Evolutionary conservation across 2,888 invertebrate species (phyloP), one percentile per base, ranked within the genome.

Genomic region (Macrophya annulata): DNA sequence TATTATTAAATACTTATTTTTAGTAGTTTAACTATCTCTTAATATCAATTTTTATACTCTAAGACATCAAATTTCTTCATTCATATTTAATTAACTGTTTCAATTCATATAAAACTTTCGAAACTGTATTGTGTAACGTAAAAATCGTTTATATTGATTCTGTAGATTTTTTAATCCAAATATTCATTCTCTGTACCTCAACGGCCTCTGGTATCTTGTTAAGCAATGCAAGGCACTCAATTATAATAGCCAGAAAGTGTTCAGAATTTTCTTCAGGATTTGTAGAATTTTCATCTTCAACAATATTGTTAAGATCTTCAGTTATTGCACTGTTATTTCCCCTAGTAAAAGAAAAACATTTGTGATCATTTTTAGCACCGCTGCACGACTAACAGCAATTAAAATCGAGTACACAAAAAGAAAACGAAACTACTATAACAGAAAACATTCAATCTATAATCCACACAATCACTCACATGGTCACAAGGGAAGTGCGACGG

Each of bases 121-220:
- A 71, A 17, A 37, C 37, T 31, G 12, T 40, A n/a, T n/a, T 71
- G 17, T 1, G 17, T n/a, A 40, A 71, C 9, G 17, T 71, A 40
- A 43, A 5, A 40, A 71, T 40, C 4, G 65, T 12, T 65, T 65
- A 0, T 21, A 25, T 10, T 62, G 21, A 62, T 62, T 62, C 62
- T 15, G 12, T 3, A 15, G 4, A 1, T 15, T 31, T 43, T 40
- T 21, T 43, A 25, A 1, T 65, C 9, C n/a, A 72, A 43, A 40
- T 51, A 4, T 12, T n/a, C 2, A 21, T n/a, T 40, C 85, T 85
- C 51, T 92, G 89, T 92, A 97, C 97, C 94, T 98, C 98, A 59
- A 98, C 95, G 37, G 98, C 97, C 90, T 97, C 98, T 84, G 97
- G 97, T 89, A 98, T 94, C 92, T 97, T 97, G 83, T 97, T 96